phyloP scores from a whole-genome alignment of 2,797 vertebrate genomes.

The Euphonia xanthogaster region DNA sequence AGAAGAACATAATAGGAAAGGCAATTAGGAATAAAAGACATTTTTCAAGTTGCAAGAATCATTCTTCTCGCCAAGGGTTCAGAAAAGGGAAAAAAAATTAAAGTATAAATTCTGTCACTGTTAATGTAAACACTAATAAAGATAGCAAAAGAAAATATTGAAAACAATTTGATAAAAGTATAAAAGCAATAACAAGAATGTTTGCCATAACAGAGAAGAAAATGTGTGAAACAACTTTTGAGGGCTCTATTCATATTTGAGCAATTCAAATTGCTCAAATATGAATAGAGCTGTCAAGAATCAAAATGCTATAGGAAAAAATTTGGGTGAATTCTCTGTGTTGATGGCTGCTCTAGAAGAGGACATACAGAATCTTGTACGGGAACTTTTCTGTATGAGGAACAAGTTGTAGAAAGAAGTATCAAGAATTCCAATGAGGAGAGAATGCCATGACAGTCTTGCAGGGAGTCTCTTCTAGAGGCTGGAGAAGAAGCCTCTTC shows the following conservation, averaged over 20 bases:
- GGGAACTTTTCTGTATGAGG: not conserved
- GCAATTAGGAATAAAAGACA: not conserved
- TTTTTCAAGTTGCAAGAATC: not conserved
- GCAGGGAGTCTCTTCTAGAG: not conserved
- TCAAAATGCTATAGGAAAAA: not conserved
- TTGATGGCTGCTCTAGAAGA: not conserved
- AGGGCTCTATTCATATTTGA: no score
- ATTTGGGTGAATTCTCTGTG: not conserved
- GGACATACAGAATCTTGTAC: not conserved
- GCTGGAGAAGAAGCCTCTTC: not conserved
- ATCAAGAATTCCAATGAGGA: fast-evolving
- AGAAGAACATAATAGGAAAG: not conserved
- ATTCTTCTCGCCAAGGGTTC: not conserved
- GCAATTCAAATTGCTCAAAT: not conserved
- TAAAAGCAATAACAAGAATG: not conserved
- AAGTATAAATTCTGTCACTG: not conserved
- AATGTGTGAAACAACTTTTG: not conserved
- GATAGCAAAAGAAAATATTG: not conserved
- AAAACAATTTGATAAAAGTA: not conserved
- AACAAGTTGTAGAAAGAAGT: not conserved
- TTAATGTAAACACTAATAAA: not conserved
- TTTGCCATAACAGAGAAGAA: not conserved
- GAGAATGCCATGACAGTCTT: not conserved
- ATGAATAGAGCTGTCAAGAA: not conserved
- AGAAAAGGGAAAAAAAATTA: not conserved